phyloP scores from a whole-genome alignment of 2,888 invertebrate genomes.

The Drosophila planitibia region DNA sequence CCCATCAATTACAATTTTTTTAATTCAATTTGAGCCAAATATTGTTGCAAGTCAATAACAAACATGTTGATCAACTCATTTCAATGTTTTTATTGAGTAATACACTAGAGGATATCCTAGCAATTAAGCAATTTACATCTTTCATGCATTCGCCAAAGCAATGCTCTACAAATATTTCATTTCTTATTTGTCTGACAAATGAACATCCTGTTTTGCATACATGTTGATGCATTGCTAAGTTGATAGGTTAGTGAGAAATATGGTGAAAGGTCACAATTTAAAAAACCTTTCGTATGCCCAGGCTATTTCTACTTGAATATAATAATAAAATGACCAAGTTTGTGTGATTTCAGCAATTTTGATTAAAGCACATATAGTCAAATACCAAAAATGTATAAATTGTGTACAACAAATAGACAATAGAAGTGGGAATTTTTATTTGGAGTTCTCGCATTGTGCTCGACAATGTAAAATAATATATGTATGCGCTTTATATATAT shows the following conservation, averaged over 20 bases:
- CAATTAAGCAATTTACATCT: not conserved
- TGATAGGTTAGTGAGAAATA: conserved; percentile 21
- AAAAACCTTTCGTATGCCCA: not conserved
- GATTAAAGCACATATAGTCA: conserved; percentile 32
- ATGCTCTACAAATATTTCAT: conserved; percentile 14
- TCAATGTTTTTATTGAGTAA: conserved; percentile 7
- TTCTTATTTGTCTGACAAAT: conserved; percentile 36
- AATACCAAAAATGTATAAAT: conserved; percentile 31
- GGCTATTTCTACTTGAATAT: not conserved
- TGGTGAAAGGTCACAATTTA: conserved; percentile 14
- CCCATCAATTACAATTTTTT: conserved; percentile 29
- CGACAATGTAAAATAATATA: conserved; percentile 44
- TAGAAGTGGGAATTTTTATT: conserved; percentile 39
- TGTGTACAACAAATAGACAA: conserved; percentile 29
- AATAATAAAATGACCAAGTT: conserved; percentile 7
- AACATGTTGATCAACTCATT: conserved; percentile 19
- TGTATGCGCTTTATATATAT: conserved; percentile 5
- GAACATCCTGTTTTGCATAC: conserved; percentile 36
- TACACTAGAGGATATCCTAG: not conserved
- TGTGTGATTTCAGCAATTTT: conserved; percentile 36
- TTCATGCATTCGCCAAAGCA: not conserved
- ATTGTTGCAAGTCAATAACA: conserved; percentile 34
- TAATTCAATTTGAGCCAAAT: conserved; percentile 42
- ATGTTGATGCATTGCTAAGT: conserved; percentile 36
- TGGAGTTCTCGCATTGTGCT: conserved; percentile 51